Percentiles rank a stretch among this genome's conserved stretches.
These are phyloP conservation scores for Abramis brama DNA, from an alignment of 2,113 vertebrate species.

Conservation along the genomic window DNA sequence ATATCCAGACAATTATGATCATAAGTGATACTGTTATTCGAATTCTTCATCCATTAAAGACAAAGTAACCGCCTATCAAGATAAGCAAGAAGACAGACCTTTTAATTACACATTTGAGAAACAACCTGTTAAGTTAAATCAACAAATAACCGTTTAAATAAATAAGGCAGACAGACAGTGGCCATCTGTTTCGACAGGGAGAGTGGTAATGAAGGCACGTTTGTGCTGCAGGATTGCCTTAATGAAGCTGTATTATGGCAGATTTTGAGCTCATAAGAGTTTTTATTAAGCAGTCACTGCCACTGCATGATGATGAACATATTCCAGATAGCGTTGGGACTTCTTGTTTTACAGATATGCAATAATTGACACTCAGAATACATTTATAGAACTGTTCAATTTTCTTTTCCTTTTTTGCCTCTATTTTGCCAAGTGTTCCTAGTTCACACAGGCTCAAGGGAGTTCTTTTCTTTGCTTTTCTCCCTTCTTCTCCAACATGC, in stretches of 20 bases:
- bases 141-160: conserved; percentile 48
- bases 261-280: conserved; percentile 47
- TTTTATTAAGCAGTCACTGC: conserved; percentile 45
- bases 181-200: conserved; percentile 56
- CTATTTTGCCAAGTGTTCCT: not conserved
- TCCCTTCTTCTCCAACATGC: conserved; percentile 1
- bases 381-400: conserved; percentile 1
- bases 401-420: not conserved
- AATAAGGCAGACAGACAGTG: conserved; percentile 53
- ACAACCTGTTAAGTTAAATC: conserved; percentile 48
- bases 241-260: conserved; percentile 51
- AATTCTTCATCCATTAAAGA: conserved; percentile 31
- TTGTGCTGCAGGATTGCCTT: conserved; percentile 37
- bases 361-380: not conserved
- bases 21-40: conserved; percentile 23
- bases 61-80: conserved; percentile 24
- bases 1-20: conserved; percentile 10
- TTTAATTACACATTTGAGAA: conserved; percentile 37
- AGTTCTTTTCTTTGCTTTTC: not conserved
- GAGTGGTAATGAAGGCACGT: conserved; percentile 43
- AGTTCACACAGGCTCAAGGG: not conserved
- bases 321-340: not conserved
- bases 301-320: not conserved
- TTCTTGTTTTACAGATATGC: conserved; percentile 2
- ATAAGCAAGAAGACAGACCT: conserved; percentile 31